phyloP scores from a whole-genome alignment of 2,888 invertebrate genomes.

The Cactoblastis cactorum region DNA sequence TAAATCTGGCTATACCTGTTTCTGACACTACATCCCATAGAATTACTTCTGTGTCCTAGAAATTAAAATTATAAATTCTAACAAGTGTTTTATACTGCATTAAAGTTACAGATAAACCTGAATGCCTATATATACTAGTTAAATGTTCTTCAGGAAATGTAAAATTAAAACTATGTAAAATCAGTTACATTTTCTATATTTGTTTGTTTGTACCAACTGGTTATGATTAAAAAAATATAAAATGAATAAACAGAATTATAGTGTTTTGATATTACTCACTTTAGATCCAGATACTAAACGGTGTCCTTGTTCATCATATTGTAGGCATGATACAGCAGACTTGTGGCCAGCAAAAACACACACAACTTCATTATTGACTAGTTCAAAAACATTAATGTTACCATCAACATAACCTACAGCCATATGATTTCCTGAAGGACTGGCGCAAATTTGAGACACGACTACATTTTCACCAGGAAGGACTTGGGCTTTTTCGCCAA shows the following conservation, averaged over 20 bases:
- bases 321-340: conserved; percentile 88
- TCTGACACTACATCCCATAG: conserved; percentile 97
- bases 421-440: conserved; percentile 87
- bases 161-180: no score
- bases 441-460: conserved; percentile 87
- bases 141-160: no score
- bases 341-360: conserved; percentile 91
- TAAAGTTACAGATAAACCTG: no score
- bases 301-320: conserved; percentile 91
- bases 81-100: no score
- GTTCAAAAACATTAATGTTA: conserved; percentile 88
- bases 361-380: conserved; percentile 84
- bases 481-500: conserved; percentile 88
- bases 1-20: conserved; percentile 91
- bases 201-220: no score
- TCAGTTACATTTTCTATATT: no score
- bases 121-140: no score
- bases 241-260: not conserved
- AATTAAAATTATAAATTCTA: not conserved
- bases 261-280: conserved; percentile 57
- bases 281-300: conserved; percentile 93
- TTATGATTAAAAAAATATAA: no score
- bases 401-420: conserved; percentile 97
- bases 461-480: conserved; percentile 89
- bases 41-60: conserved; percentile 94